Evolutionary conservation across 2,113 vertebrate species (phyloP), one percentile per base, ranked within the genome.

Genomic region (Osmerus mordax): DNA sequence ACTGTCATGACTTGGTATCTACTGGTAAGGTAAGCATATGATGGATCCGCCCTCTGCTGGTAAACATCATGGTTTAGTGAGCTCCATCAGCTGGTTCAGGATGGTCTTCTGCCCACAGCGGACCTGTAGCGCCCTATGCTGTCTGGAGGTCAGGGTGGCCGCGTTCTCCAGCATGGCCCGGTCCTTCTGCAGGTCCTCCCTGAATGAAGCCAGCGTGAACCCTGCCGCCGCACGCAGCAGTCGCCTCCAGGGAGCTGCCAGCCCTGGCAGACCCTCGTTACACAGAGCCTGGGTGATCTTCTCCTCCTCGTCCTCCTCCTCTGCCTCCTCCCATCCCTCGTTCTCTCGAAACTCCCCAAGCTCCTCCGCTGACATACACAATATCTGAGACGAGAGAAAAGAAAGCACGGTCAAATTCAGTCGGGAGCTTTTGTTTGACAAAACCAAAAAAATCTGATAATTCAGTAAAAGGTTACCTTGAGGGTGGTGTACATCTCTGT

Each of bases 61-160:
- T 18, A 16, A 4, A 0, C 0, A 14, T 88, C 72, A 86, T 4
- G 74, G 41, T 58, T 77, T 23, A 0, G 93, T 88, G 77, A 96
- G 83, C 72, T 94, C 87, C 15, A 96, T 73, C 52, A 98, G 67
- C 60, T 83, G 90, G 21, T 92, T 74, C 75, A 99, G 73, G 81
- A 99, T 96, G 80, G 67, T 91, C 71, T 96, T 98, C 88, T 99
- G 96, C 1, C 96, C 95, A 0, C 92, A 94, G 36, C 94, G 93
- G 41, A 98, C 95, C 0, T 98, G 93, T 80, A 99, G 82, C 0
- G 96, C 94, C 5, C 91, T 91, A 76, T 87, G 91, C 81, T 96
- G 93, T 68, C 95, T 88, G 64, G 71, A 79, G 72, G 84, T 91
- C 70, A 96, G 86, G 1, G 69, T 83, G 2, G 75, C 90, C 21